These are phyloP conservation scores for Geotrypetes seraphini DNA, from an alignment of 2,797 vertebrate genomes.

Conservation along the genomic window DNA sequence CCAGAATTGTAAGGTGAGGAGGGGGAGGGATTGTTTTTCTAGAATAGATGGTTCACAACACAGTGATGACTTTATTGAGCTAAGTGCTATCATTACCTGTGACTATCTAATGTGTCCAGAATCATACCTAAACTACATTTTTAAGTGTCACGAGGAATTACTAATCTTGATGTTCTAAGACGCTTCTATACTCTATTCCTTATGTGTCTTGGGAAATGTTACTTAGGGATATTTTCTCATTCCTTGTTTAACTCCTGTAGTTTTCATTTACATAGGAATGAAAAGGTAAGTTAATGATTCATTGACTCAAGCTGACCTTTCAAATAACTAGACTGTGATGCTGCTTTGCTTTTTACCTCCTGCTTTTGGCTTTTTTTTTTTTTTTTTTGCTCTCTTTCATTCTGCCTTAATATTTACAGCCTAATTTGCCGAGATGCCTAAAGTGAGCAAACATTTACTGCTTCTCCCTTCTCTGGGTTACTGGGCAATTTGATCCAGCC, in stretches of 20 bases:
- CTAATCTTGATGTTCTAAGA: slow-evolving; percentile 5
- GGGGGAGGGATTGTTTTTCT: not conserved
- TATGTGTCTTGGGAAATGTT: slow-evolving; percentile 1
- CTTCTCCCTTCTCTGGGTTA: slow-evolving; percentile 49
- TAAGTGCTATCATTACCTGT: too few species aligned
- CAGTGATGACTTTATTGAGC: not conserved
- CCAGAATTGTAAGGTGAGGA: slow-evolving; percentile 1
- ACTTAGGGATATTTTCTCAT: slow-evolving; percentile 26
- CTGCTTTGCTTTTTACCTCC: slow-evolving; percentile 24
- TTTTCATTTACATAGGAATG: slow-evolving; percentile 56
- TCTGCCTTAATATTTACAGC: slow-evolving; percentile 56
- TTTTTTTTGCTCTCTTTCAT: slow-evolving; percentile 25
- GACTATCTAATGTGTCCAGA: too few species aligned
- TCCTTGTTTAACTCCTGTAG: slow-evolving; percentile 25
- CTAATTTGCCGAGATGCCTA: slow-evolving; percentile 48
- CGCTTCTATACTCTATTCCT: slow-evolving; percentile 7
- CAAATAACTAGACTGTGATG: slow-evolving; percentile 52
- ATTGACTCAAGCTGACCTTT: slow-evolving; percentile 65
- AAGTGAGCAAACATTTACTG: slow-evolving; percentile 51
- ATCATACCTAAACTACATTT: too few species aligned
- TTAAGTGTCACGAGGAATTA: too few species aligned
- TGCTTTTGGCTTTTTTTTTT: slow-evolving; percentile 26
- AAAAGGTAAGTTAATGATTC: slow-evolving; percentile 79
- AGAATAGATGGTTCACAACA: not conserved
- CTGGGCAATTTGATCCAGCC: slow-evolving; percentile 52